Base-by-base conservation (phyloP, 2,797 vertebrate genomes). In the Tauraco hartlaubi region DNA sequence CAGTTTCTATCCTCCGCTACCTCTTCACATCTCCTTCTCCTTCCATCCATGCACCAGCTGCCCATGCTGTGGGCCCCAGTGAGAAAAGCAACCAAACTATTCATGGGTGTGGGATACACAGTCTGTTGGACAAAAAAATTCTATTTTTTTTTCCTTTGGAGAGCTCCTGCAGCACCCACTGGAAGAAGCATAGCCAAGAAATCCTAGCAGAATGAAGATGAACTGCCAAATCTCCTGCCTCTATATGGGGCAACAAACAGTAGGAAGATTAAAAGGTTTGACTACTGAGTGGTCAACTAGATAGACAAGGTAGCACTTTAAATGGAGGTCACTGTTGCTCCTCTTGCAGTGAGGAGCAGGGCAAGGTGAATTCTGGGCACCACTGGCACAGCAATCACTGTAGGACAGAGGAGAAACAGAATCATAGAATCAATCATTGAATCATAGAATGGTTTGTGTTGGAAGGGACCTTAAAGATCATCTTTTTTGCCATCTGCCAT, bases 1-100 rank as follows among this genome's bases (percentile, higher is more conserved):
- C 62, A 75, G 31, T 84, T 91, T 88, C 25, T 49, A 2, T 63
- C 87, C 68, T 76, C 59, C 88, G 55, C 79, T 78, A 44, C 28
- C 11, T 78, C 55, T 94, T 90, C 43, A 62, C 22, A 51, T 84
- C 54, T 91, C 43, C 73, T 88, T 18, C 37, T 85, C 15, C 79
- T 78, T 75, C 68, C 62, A 48, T 66, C 69, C 51, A 68, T n/a
- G 52, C 44, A 91, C 20, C 68, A 77, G 75, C 61, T 94, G 72
- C 75, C 75, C 84, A 74, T 44, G 35, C 25, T 41, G 25, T 61
- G 64, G 56, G 64, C 29, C 46, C 11, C 51, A 43, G 66, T 18
- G 51, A 91, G 80, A 87, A 90, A 85, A 90, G 49, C 56, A 93
- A 56, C 9, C 71, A 77, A 94, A 88, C 28, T 95, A 19, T 89